phyloP scores from a whole-genome alignment of 2,113 vertebrate species.

The Empidonax traillii region DNA sequence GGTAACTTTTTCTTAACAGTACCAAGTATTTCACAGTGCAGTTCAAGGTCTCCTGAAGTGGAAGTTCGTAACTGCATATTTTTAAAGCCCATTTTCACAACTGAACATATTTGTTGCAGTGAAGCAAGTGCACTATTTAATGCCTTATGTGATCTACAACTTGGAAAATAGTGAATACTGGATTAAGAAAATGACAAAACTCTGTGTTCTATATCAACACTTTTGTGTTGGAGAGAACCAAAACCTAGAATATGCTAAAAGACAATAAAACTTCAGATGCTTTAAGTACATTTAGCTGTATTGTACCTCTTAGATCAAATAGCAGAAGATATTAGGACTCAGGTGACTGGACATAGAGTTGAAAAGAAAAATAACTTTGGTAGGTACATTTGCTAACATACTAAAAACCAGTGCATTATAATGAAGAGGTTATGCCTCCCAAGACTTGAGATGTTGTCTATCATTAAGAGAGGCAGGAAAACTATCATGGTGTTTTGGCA shows the following conservation, averaged over 20 bases:
- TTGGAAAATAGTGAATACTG: not conserved
- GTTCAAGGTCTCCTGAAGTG: not conserved
- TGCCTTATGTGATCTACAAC: not conserved
- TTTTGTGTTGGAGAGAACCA: not conserved
- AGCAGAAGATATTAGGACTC: not conserved
- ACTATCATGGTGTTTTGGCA: not conserved
- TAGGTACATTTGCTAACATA: not conserved
- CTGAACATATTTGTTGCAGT: not conserved
- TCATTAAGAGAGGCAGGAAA: not conserved
- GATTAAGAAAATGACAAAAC: not conserved
- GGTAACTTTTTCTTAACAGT: not conserved
- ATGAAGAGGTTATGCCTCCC: not conserved
- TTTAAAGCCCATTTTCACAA: not conserved
- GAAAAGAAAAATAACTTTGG: not conserved
- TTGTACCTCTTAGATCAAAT: not conserved
- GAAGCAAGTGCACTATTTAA: not conserved
- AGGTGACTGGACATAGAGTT: not conserved
- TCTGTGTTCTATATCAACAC: not conserved
- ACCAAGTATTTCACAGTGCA: not conserved
- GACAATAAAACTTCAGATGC: not conserved
- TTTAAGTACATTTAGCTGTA: not conserved
- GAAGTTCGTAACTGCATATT: not conserved
- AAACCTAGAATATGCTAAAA: not conserved
- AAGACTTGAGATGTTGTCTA: not conserved
- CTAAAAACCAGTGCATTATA: not conserved